These are phyloP conservation scores for Cephus cinctus DNA, from an alignment of 1,140 invertebrate genomes.

Conservation along the genomic window DNA sequence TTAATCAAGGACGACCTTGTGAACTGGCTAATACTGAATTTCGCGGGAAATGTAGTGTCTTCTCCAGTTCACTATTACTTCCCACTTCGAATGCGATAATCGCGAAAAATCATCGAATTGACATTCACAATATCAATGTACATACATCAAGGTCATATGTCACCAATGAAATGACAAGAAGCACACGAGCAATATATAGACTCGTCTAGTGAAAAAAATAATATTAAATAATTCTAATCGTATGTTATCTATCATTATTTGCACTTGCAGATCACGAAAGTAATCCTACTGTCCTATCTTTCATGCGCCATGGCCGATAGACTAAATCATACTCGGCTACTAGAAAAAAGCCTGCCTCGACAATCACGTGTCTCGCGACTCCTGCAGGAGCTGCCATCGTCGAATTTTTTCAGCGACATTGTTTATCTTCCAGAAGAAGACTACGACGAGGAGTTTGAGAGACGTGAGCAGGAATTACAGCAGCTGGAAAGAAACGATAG, in stretches of 20 bases:
- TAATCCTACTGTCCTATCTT: constrained; percentile 11
- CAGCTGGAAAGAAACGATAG: constrained; percentile 21
- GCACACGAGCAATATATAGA: no score
- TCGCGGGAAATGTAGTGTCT: constrained; percentile 27
- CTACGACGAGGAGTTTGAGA: constrained; percentile 15
- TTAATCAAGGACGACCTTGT: constrained; percentile 41
- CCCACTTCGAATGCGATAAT: no score
- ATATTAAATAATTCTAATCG: no score
- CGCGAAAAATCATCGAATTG: no score
- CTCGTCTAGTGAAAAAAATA: no score
- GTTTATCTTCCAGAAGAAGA: constrained; percentile 25
- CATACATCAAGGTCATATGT: no score
- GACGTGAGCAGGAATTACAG: no score
- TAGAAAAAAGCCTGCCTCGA: neutral
- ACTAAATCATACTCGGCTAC: constrained; percentile 18
- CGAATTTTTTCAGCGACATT: constrained; percentile 1
- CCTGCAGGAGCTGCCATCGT: neutral
- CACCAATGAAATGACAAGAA: no score
- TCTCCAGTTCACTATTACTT: no score
- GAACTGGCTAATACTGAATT: constrained; percentile 33
- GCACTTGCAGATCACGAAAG: constrained; percentile 21
- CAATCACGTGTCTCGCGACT: neutral
- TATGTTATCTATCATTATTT: no score
- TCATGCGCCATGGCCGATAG: constrained; percentile 11
- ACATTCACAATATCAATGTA: no score